Evolutionary conservation across 2,888 invertebrate species (phyloP), one percentile per base, ranked within the genome.

Genomic region (Aplocera efformata): DNA sequence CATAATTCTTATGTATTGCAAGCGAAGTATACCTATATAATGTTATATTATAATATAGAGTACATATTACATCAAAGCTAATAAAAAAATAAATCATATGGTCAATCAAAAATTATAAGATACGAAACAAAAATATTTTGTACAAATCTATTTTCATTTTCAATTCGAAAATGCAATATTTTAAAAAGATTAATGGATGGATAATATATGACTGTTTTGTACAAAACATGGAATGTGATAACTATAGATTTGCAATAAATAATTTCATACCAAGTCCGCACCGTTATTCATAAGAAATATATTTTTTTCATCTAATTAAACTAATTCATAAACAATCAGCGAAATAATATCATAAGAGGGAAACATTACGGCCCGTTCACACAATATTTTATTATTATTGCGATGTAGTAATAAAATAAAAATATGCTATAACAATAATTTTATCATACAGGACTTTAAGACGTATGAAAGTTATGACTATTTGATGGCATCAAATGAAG

Each of bases 151-250:
- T 3, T 17, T 17, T 10, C 20, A 41, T 31, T 41, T 41, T 20
- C 25, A 34, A 13, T 25, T 7, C 7, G 34, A 31, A 30, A 35
- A 42, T 23, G 26, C 10, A 9, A 33, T 9, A 7, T 11, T 17
- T 17, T 27, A 33, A 31, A 8, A 26, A 21, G 4, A 29, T 13
- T 29, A 24, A 25, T 35, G 21, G 32, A 43, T 46, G 40, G 24
- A 29, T 41, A 44, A 43, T 26, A 22, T 32, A 32, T 32, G 31
- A 42, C 30, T 17, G 38, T 54, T 77, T 80, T 81, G 74, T 82
- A 83, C 77, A 81, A 70, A 17, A 42, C 56, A 76, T 84, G 85
- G 85, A 85, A 85, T 85, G 85, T 84, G 82, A 80, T 79, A 75
- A 71, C 60, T 53, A 63, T 67, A 62, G 44, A 66, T 68, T 72